These are phyloP conservation scores for Cantharis lateralis DNA, from an alignment of 2,888 invertebrate genomes.

Conservation along the genomic window DNA sequence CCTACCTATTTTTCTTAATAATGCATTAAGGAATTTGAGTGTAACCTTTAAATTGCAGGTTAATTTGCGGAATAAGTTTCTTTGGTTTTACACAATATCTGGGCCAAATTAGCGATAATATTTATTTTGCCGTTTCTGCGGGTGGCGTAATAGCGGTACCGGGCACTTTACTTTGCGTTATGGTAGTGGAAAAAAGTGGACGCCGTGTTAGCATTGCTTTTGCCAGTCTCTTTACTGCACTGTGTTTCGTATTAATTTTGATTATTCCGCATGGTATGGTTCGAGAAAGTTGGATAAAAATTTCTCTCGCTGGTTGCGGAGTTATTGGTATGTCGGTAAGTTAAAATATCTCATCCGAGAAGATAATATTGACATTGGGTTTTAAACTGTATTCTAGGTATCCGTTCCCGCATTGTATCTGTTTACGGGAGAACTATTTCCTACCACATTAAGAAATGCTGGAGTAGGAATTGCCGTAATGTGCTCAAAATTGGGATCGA, in stretches of 20 bases:
- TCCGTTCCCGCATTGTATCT: conserved; percentile 67
- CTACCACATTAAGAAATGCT: conserved; percentile 76
- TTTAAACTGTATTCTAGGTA: conserved; percentile 58
- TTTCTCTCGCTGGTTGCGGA: conserved; percentile 65
- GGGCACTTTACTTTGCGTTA: conserved; percentile 61
- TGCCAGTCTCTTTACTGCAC: conserved; percentile 58
- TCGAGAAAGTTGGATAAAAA: conserved; percentile 60
- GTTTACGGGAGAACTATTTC: conserved; percentile 78
- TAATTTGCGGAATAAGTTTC: conserved; percentile 62
- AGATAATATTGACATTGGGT: too few species aligned
- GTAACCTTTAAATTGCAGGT: conserved; percentile 54
- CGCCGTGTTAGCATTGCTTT: conserved; percentile 59
- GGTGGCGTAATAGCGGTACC: conserved; percentile 62
- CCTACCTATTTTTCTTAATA: too few species aligned
- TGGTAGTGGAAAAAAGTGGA: conserved; percentile 58
- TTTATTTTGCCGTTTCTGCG: conserved; percentile 60
- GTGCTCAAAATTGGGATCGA: conserved; percentile 78
- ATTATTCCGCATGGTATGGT: conserved; percentile 57
- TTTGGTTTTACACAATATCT: conserved; percentile 66
- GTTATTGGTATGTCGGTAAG: conserved; percentile 69
- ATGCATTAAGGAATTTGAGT: too few species aligned
- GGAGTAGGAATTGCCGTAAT: conserved; percentile 76
- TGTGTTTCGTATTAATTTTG: conserved; percentile 60
- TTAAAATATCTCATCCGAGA: too few species aligned
- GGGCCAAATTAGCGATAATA: conserved; percentile 60